Conservation (phyloP, 2,797 vertebrate genomes). For the Echiichthys vipera region DNA sequence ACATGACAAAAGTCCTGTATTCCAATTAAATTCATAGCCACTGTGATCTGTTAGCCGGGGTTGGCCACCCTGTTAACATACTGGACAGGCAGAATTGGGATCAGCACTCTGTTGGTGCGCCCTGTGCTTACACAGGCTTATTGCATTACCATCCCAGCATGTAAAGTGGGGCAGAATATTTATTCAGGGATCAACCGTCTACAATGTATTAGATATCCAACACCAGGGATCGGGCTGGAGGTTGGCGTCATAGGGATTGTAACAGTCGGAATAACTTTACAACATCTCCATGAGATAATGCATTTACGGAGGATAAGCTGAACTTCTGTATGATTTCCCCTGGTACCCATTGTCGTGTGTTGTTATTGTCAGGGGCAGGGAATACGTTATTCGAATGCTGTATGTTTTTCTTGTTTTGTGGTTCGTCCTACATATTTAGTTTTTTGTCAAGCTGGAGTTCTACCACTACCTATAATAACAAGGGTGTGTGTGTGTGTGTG, state of each 20-base stretch:
- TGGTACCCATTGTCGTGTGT: slow-evolving; percentile 33
- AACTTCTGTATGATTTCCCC: slow-evolving; percentile 71
- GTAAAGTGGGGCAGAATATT: slow-evolving; percentile 70
- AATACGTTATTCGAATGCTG: too few species aligned
- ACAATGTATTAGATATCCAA: slow-evolving; percentile 61
- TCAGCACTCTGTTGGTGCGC: slow-evolving; percentile 31
- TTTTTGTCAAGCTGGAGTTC: slow-evolving; percentile 11
- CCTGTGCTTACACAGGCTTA: slow-evolving; percentile 69
- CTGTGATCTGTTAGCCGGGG: slow-evolving; percentile 3
- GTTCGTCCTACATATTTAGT: not conserved
- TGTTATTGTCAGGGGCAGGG: slow-evolving; percentile 37
- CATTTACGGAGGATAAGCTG: slow-evolving; percentile 57
- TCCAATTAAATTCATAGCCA: slow-evolving; percentile 7
- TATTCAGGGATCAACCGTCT: slow-evolving; percentile 74
- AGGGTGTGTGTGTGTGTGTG: slow-evolving; percentile 23
- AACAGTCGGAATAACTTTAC: slow-evolving; percentile 63
- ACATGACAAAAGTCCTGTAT: not conserved
- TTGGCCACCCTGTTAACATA: slow-evolving; percentile 30
- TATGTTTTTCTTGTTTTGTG: not conserved
- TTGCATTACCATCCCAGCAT: slow-evolving; percentile 60
- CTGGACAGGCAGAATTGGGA: slow-evolving; percentile 42
- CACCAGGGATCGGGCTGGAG: slow-evolving; percentile 20
- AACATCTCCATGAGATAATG: slow-evolving; percentile 59
- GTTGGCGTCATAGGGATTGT: slow-evolving; percentile 26
- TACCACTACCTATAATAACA: slow-evolving; percentile 12